These are phyloP conservation scores for Philopotamus ludificatus DNA, from an alignment of 1,140 invertebrate species.

Conservation along the genomic window DNA sequence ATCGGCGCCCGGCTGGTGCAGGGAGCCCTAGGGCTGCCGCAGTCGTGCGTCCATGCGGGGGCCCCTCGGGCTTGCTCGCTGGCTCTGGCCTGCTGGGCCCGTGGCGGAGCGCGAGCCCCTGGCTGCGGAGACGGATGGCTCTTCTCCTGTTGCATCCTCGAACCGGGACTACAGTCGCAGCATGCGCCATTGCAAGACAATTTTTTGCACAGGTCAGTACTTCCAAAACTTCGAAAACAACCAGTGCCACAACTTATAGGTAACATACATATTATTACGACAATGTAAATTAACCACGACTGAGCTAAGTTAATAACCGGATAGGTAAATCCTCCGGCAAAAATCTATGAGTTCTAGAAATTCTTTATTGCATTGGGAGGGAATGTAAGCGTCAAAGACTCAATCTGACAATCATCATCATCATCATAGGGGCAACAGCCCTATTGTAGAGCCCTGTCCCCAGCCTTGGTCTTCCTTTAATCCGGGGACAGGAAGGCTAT, in stretches of 20 bases:
- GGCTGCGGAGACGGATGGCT: constrained; percentile 68
- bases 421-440: too few species aligned
- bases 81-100: constrained; percentile 70
- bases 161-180: constrained; percentile 37
- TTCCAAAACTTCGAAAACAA: background rate
- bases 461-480: too few species aligned
- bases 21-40: constrained; percentile 13
- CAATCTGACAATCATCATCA: too few species aligned
- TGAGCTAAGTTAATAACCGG: too few species aligned
- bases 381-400: too few species aligned
- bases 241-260: background rate
- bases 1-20: constrained; percentile 18
- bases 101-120: constrained; percentile 61
- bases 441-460: too few species aligned
- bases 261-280: background rate
- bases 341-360: too few species aligned
- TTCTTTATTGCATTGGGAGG: too few species aligned
- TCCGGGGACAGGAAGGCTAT: too few species aligned
- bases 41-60: constrained; percentile 59
- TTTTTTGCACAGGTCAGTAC: constrained; percentile 49
- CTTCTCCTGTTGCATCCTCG: constrained; percentile 65
- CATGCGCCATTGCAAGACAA: constrained; percentile 40
- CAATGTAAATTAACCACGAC: too few species aligned
- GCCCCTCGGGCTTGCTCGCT: constrained; percentile 63
- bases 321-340: too few species aligned